Percentiles rank a stretch among this genome's conserved stretches.
These are phyloP conservation scores for Melanotaenia pygmaea DNA, from an alignment of 2,797 vertebrate species.

Conservation along the genomic window DNA sequence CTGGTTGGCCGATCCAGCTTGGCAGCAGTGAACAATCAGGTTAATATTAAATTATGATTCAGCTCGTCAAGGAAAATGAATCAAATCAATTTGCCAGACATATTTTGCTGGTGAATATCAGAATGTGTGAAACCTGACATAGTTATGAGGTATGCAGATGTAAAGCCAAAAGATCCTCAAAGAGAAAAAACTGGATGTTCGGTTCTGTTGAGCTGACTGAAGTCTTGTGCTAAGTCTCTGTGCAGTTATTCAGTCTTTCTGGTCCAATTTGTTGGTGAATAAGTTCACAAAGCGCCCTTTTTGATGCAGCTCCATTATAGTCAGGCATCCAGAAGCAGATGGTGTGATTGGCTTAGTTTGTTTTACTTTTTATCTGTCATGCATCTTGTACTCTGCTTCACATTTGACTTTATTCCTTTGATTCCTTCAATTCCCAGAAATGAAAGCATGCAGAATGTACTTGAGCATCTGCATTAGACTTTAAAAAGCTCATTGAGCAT, in stretches of 20 bases:
- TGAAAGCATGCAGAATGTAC: neutral
- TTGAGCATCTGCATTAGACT: neutral
- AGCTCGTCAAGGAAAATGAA: constrained; percentile 1
- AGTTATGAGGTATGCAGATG: constrained; percentile 4
- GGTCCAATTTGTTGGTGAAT: constrained; percentile 30
- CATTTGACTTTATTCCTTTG: neutral
- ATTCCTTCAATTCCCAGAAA: neutral
- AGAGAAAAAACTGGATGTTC: neutral
- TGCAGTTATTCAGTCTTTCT: constrained; percentile 23
- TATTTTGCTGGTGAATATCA: constrained; percentile 16
- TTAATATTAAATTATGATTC: neutral
- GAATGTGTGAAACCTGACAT: neutral
- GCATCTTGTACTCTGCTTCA: too few species aligned
- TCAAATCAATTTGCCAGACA: constrained; percentile 1
- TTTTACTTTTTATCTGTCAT: too few species aligned
- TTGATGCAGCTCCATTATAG: constrained; percentile 33
- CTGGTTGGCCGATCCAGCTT: neutral
- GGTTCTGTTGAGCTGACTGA: constrained; percentile 8
- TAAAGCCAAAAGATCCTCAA: constrained; percentile 7
- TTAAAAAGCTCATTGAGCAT: neutral
- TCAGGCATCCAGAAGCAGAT: constrained; percentile 15
- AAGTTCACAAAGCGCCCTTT: constrained; percentile 30
- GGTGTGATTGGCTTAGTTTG: too few species aligned
- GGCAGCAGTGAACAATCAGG: neutral
- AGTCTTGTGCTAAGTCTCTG: constrained; percentile 39